phyloP scores from a whole-genome alignment of 2,888 invertebrate genomes.

The Lithophane semibrunnea region DNA sequence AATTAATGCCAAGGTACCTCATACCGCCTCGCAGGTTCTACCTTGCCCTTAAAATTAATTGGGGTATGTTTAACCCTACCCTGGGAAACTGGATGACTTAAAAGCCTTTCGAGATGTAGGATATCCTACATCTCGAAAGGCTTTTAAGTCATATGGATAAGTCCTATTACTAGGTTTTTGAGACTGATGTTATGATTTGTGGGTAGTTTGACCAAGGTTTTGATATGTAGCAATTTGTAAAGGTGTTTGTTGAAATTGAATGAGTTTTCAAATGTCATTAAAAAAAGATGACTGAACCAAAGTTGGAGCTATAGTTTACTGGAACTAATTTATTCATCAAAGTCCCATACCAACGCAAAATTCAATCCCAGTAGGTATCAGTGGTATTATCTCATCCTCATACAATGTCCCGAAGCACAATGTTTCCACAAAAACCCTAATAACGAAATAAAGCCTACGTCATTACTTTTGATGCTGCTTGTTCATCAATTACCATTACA shows the following conservation, averaged over 20 bases:
- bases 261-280: no score
- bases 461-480: background rate
- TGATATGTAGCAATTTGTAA: background rate
- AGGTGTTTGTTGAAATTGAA: background rate
- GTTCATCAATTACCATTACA: conserved; percentile 12
- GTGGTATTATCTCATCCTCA: background rate
- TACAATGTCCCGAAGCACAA: no score
- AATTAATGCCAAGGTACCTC: conserved; percentile 69
- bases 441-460: background rate
- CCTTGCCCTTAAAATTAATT: conserved; percentile 69
- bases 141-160: no score
- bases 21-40: conserved; percentile 46
- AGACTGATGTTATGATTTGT: conserved; percentile 6
- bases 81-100: conserved; percentile 40
- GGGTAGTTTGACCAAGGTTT: background rate
- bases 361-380: background rate
- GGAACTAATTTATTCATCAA: no score
- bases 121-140: no score
- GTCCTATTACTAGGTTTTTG: conserved; percentile 35
- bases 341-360: background rate
- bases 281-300: no score
- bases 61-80: conserved; percentile 64
- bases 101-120: conserved; percentile 51
- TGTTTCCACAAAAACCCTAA: background rate
- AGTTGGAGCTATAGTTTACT: no score